Base-by-base conservation (phyloP, 1,140 invertebrate species). In the Rhizoglyphus robini region DNA sequence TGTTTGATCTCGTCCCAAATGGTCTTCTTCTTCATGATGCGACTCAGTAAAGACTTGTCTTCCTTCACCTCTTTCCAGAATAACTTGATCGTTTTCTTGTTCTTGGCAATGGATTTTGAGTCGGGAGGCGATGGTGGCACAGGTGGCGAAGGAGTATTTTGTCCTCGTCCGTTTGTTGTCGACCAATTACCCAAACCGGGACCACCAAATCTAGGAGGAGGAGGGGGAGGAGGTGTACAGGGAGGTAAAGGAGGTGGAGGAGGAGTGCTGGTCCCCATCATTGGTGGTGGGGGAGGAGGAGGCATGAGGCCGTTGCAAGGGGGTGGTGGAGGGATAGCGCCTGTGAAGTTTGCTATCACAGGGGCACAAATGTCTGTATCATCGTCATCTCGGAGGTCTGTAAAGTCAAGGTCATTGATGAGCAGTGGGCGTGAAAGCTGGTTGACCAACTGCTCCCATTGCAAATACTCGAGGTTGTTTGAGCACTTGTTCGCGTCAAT, bases 1-100 rank as follows among this genome's bases (percentile, higher is more conserved):
- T 84, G 81, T 47, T 82, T 83, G 27, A 99, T 74, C 72, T 95
- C 90, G 75, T 96, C 90, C 96, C 96, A 99, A 72, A 99, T 89
- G 67, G 90, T 91, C 69, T 84, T 84, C 68, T 79, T 80, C 67
- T 83, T 74, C 67, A 83, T 82, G 67, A 80, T 74, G 1, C 73
- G 73, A 3, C 84, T 81, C 38, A 85, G 77, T 15, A 87, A 83
- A 20, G 86, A 81, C 23, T 84, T 83, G 74, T 91, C 89, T 68
- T 94, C 89, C 67, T 78, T 75, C 3, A 82, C 77, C 78, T 97
- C 91, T 74, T 89, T 89, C 96, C 96, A 99, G 76, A 99, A 98
- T n/a, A 99, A 78, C 79, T 96, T 96, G 3, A 98, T 86, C n/a
- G 95, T 97, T 76, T 97, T 97, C 75, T 96, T 96, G 71, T 84